Evolutionary conservation across 35 echinoderm and acorn worm genomes (phyloP), one percentile per base, ranked within the genome.

Genomic region (Amphiura filiformis): DNA sequence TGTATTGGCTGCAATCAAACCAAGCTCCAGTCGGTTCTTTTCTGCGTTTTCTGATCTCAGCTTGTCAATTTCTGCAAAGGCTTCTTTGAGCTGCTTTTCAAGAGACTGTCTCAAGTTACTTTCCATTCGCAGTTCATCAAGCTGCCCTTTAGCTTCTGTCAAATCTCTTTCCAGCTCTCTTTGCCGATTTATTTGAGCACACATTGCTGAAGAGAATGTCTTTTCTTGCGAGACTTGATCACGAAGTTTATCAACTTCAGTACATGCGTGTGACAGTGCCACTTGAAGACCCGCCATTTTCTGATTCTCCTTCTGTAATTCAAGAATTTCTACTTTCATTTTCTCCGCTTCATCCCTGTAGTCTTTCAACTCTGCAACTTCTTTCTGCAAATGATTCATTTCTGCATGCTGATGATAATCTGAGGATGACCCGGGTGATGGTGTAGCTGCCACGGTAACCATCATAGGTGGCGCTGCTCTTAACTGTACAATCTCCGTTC

Each of bases 401-500:
- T 70, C 61, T 13, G 26, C 61, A 70, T 70, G 61, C 3, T 5
- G 2, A 26, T 70, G 26, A 11, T 18, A 1, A 30, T 11, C 1
- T 4, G 15, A 18, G 4, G 61, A 5, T 52, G 44, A 52, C 7
- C 20, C 20, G 9, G 61, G 61, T n/a, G 61, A 70, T 47, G 41
- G 41, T 47, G 41, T 9, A 47, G 41, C 41, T 2, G 61, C 61
- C 26, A 70, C 61, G 1, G 61, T 70, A 4, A 70, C 61, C 9
- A 70, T 23, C 61, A 70, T 70, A 18, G 61, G 61, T 70, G 61
- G 61, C 61, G 61, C 61, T 70, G 61, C 61, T 70, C 61, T 70
- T 30, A 70, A 70, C 61, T 70, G 61, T 13, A 70, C 26, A n/a
- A 70, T 70, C 28, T 70, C 28, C 2, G 61, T 4, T n/a, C 61